Conservation (phyloP, 1,140 invertebrate genomes). For the Dinothrombium tinctorium region DNA sequence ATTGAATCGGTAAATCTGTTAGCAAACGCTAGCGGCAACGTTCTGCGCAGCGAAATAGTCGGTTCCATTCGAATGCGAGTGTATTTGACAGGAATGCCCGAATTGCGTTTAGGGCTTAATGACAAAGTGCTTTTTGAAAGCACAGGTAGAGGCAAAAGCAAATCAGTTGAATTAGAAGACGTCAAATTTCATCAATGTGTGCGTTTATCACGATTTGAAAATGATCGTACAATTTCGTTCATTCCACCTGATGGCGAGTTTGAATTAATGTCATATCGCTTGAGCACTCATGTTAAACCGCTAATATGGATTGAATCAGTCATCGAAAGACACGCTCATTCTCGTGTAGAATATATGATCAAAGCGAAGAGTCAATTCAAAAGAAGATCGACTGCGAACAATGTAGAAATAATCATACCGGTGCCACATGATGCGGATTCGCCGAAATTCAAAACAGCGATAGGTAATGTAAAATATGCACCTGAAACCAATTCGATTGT, state of each 20-base stretch:
- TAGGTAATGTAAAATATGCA: slow-evolving; percentile 90
- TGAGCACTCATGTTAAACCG: slow-evolving; percentile 93
- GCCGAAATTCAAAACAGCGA: slow-evolving; percentile 95
- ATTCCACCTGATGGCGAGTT: slow-evolving; percentile 99
- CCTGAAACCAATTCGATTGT: slow-evolving; percentile 93
- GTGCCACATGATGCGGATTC: slow-evolving; percentile 94
- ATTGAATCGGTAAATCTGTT: slow-evolving; percentile 96
- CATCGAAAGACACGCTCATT: slow-evolving; percentile 94
- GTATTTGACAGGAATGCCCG: slow-evolving; percentile 98
- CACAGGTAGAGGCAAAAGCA: slow-evolving; percentile 79
- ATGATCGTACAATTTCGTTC: slow-evolving; percentile 94
- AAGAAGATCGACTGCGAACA: slow-evolving; percentile 87
- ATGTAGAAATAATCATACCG: slow-evolving; percentile 97
- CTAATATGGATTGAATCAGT: slow-evolving; percentile 99
- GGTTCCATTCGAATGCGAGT: slow-evolving; percentile 98
- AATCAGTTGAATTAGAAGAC: slow-evolving; percentile 96
- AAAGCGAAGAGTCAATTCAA: slow-evolving; percentile 99
- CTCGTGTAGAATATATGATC: slow-evolving; percentile 96
- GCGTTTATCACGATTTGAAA: slow-evolving; percentile 84
- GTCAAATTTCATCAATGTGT: slow-evolving; percentile 99
- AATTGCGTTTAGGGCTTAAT: slow-evolving; percentile 87
- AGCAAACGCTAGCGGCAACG: slow-evolving; percentile 94
- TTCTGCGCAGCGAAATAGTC: slow-evolving; percentile 85
- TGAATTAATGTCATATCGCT: slow-evolving; percentile 96
- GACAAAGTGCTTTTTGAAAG: slow-evolving; percentile 98